Conservation (phyloP, 1,140 invertebrate species). For the Dendroctonus ponderosae region DNA sequence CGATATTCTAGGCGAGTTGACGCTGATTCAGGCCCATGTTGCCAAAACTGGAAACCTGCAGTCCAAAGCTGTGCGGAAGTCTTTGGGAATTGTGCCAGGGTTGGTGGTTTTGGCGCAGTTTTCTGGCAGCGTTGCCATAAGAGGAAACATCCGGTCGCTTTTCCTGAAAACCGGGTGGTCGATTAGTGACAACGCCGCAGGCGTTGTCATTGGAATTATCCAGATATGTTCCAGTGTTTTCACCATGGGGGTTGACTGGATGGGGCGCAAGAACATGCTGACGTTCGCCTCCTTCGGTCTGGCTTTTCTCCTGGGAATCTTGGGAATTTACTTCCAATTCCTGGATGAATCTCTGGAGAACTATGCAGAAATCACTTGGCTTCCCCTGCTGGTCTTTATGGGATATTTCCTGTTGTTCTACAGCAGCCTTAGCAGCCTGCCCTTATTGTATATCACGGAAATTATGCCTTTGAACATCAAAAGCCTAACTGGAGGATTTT, state of each 20-base stretch:
- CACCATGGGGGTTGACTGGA: conserved; percentile 68
- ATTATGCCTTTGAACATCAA: conserved; percentile 74
- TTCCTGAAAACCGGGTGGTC: conserved; percentile 61
- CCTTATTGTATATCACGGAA: conserved; percentile 80
- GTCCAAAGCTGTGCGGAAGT: conserved; percentile 57
- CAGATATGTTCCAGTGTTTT: conserved; percentile 63
- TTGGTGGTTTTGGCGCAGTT: conserved; percentile 72
- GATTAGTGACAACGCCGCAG: conserved; percentile 57
- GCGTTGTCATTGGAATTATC: conserved; percentile 78
- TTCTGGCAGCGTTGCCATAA: conserved; percentile 75
- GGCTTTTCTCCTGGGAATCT: conserved; percentile 39
- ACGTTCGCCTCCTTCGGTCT: conserved; percentile 65
- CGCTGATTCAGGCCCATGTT: conserved; percentile 53
- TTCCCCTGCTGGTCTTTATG: conserved; percentile 35
- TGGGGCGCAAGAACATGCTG: conserved; percentile 69
- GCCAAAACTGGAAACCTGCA: conserved; percentile 52
- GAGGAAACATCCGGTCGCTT: conserved; percentile 74
- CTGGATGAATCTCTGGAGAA: conserved; percentile 14
- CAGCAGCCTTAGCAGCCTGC: conserved; percentile 71
- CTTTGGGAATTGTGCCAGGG: conserved; percentile 65
- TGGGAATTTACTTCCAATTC: conserved; percentile 35
- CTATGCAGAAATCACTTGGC: conserved; percentile 29
- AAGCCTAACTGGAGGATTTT: conserved; percentile 67
- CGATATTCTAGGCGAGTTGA: conserved; percentile 51
- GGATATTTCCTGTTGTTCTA: conserved; percentile 33